Base-by-base conservation (phyloP, 2,113 vertebrate genomes). In the Gymnobelideus leadbeateri region DNA sequence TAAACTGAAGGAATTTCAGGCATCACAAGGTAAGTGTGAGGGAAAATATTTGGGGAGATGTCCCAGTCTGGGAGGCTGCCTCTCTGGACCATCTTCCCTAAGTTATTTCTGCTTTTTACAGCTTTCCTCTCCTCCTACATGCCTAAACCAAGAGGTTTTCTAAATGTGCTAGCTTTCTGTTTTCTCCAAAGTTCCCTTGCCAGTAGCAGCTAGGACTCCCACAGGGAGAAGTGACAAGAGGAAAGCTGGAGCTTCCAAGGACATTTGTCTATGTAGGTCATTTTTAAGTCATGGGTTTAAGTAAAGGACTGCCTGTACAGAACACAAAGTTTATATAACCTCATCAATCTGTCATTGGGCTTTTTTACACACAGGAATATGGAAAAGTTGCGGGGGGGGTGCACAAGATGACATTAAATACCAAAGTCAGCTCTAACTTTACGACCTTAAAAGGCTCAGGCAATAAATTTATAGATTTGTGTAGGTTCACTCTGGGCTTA, bases 211-310 rank as follows among this genome's bases (percentile, higher is more conserved):
- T 10, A 84, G 37, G 19, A 43, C n/a, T 84, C n/a, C n/a, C 68
- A 19, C n/a, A 21, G n/a, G n/a, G 68, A 43, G n/a, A 84, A 43
- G n/a, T 43, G n/a, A 84, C 68, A 23, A 43, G 16, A 84, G n/a
- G n/a, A 84, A 23, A 43, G 19, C 6, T 43, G 68, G 68, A 43
- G n/a, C 19, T 84, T 84, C 68, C 68, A 84, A 84, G 68, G 68
- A 43, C 68, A 84, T 84, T 84, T 43, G 68, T 84, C 68, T 84
- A 84, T 84, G n/a, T 84, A 84, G 68, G 68, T 84, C 68, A 84
- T 84, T 43, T 84, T n/a, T 84, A 77, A 77, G 61, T 77, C 61
- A 77, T 31, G 31, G 31, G 61, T n/a, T 68, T 68, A 68, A 68
- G 25, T n/a, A 43, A 84, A n/a, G 68, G n/a, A 84, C 37, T 84